Evolutionary conservation across 2,888 invertebrate genomes (phyloP).

Genomic region (Drosophila demipolita): DNA sequence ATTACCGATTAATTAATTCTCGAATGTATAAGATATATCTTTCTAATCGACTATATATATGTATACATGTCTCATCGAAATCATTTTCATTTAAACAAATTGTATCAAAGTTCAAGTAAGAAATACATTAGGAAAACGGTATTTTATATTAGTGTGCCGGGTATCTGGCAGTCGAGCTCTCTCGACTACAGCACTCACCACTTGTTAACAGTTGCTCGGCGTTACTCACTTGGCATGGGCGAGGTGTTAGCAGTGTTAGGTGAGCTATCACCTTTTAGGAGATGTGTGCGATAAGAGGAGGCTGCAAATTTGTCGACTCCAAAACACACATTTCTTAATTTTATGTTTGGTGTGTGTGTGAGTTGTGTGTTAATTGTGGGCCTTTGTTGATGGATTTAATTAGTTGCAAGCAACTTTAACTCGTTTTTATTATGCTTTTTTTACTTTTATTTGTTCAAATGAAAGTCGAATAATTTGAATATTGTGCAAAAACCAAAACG

Average conservation of each 20-base stretch:
- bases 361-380: constrained; percentile 50
- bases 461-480: constrained; percentile 38
- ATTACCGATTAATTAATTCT: neutral
- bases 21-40: neutral
- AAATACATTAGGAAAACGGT: neutral
- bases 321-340: constrained; percentile 45
- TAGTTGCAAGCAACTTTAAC: constrained; percentile 23
- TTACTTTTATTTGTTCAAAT: neutral
- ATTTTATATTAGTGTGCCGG: neutral
- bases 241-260: constrained; percentile 32
- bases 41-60: neutral
- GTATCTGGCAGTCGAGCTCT: neutral
- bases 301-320: constrained; percentile 8
- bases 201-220: constrained; percentile 27
- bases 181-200: neutral
- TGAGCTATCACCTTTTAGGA: constrained; percentile 28
- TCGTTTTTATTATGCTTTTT: constrained; percentile 15
- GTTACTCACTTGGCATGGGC: constrained; percentile 44
- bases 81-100: neutral
- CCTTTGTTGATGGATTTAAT: constrained; percentile 29
- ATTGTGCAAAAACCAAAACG: constrained; percentile 38
- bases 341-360: constrained; percentile 46
- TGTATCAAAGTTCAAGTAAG: neutral
- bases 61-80: neutral
- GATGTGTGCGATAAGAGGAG: constrained; percentile 31